Conservation (phyloP, 2,888 invertebrate genomes). For the Octonoba sinensis region DNA sequence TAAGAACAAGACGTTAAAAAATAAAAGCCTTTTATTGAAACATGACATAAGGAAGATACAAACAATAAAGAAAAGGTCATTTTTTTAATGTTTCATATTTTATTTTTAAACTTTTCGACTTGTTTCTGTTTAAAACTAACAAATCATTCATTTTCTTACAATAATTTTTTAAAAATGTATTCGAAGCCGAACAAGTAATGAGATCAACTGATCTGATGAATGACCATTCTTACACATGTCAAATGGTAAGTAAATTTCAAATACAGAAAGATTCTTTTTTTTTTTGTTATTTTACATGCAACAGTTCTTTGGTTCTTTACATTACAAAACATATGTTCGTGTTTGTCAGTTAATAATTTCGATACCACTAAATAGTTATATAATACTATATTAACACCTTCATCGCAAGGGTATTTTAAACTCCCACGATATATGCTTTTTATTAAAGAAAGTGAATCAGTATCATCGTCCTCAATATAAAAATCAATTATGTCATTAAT, state of each 20-base stretch:
- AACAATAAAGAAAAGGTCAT: no score
- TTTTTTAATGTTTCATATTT: no score
- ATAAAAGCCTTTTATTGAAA: no score
- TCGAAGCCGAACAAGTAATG: not conserved
- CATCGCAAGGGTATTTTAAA: not conserved
- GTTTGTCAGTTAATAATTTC: not conserved
- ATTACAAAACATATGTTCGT: not conserved
- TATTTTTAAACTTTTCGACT: no score
- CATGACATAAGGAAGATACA: no score
- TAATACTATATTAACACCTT: not conserved
- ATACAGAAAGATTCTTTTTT: not conserved
- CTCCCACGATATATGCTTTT: not conserved
- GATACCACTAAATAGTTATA: not conserved
- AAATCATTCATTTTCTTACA: not conserved
- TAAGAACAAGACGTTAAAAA: no score
- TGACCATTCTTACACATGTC: not conserved
- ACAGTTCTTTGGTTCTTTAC: not conserved
- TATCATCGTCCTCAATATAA: not conserved
- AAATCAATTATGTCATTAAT: not conserved
- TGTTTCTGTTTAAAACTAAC: no score
- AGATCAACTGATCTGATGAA: not conserved
- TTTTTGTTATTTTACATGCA: not conserved
- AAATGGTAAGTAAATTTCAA: not conserved
- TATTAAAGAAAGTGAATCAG: not conserved
- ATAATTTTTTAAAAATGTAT: conserved; percentile 4